These are phyloP conservation scores for Pangasius macronema DNA, from an alignment of 2,797 vertebrate species.

Conservation along the genomic window DNA sequence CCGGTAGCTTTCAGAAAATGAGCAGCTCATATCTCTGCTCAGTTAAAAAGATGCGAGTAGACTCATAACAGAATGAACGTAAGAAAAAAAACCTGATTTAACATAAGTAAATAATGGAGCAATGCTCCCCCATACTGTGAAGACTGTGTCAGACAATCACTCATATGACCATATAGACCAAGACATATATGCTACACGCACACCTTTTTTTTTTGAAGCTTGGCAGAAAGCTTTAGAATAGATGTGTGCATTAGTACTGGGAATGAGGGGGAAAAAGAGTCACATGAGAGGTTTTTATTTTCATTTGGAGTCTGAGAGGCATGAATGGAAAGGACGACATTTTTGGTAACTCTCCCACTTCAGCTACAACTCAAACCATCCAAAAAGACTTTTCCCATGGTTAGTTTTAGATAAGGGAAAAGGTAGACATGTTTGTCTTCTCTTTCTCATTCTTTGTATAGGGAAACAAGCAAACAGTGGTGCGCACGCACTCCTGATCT, in stretches of 20 bases:
- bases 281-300: not conserved
- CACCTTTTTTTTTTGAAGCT: not conserved
- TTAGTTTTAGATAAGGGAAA: not conserved
- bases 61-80: not conserved
- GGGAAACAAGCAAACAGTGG: not conserved
- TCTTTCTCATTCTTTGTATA: not conserved
- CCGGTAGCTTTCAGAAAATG: not conserved
- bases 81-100: not conserved
- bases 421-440: not conserved
- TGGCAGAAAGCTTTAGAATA: not conserved
- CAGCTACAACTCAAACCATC: not conserved
- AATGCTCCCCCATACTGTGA: not conserved
- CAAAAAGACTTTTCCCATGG: not conserved
- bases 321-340: not conserved
- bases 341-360: not conserved
- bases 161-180: too few species aligned
- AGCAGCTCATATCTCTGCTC: not conserved
- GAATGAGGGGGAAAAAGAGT: not conserved
- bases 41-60: not conserved
- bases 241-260: not conserved
- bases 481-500: not conserved
- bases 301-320: not conserved
- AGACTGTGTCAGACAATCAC: constrained; percentile 22
- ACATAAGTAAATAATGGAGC: constrained; percentile 15
- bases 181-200: not conserved